A percentile compares a stretch with the other conserved stretches of the same genome.
These are phyloP conservation scores for Seira sanloemensis DNA, from an alignment of 2,888 invertebrate species.

Conservation along the genomic window DNA sequence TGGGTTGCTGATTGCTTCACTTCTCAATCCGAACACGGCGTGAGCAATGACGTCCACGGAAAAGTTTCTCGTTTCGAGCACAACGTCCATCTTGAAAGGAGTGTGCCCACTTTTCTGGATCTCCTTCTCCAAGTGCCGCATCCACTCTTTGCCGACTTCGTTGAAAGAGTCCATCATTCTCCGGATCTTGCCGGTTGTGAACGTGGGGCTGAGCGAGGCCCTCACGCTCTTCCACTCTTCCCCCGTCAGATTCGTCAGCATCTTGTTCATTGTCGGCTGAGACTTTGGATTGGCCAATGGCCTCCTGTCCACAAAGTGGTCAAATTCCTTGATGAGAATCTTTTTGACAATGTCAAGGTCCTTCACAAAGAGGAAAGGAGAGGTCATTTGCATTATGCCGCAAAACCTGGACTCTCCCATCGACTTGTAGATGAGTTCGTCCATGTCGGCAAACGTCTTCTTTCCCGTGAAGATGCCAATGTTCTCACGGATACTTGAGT, in stretches of 20 bases:
- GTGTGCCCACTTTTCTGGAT: neutral
- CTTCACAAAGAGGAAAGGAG: constrained; percentile 27
- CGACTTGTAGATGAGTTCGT: neutral
- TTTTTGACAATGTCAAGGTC: constrained; percentile 54
- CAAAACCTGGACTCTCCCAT: constrained; percentile 20
- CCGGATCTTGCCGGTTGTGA: constrained; percentile 58
- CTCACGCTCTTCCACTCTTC: constrained; percentile 47
- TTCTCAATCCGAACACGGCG: constrained; percentile 76
- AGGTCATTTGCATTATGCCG: constrained; percentile 5
- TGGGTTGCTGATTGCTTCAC: constrained; percentile 74
- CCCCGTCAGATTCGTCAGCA: constrained; percentile 19
- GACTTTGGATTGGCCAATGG: neutral
- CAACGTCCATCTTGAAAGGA: constrained; percentile 10
- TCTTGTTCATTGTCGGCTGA: neutral
- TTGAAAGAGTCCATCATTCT: constrained; percentile 37
- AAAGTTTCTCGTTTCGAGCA: constrained; percentile 42
- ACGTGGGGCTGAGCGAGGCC: constrained; percentile 27
- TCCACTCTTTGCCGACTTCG: neutral
- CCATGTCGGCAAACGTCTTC: neutral
- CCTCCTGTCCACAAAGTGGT: neutral
- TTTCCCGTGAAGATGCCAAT: neutral
- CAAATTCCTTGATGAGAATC: constrained; percentile 60
- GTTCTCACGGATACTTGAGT: neutral
- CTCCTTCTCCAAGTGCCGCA: neutral
- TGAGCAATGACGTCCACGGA: constrained; percentile 74